Evolutionary conservation across 2,113 vertebrate species (phyloP), one percentile per base, ranked within the genome.

Genomic region (Psittacula cyanocephala): DNA sequence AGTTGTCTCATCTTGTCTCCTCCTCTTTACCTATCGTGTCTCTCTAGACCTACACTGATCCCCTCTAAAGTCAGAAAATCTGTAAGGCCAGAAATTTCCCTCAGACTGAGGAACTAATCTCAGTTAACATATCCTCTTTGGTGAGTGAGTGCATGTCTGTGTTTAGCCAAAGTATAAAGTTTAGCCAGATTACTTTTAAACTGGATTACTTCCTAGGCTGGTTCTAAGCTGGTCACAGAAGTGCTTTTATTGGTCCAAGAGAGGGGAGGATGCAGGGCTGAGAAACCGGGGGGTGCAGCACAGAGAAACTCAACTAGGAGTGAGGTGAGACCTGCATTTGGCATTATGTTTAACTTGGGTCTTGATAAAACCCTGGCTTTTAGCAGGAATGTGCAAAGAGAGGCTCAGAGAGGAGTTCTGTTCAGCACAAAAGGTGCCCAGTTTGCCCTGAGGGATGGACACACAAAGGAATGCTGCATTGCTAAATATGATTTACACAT

Each of bases 291-390:
- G 29, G 14, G 10, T 39, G 20, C 22, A 31, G 44, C 35, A 11
- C 20, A 57, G 37, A 79, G 70, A 63, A 85, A 65, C 28, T 39
- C 3, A 11, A 0, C 22, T 44, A 29, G 43, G 8, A 43, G 6
- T 50, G 22, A 19, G 2, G 8, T n/a, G 24, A 70, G 39, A 52
- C 6, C 17, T 81, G 15, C 1, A 2, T 70, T 89, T 69, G 63
- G 29, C 47, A 67, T n/a, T 64, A 47, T 57, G 6, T 57, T 57
- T 39, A 53, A 46, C 22, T n/a, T 0, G 0, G 9, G 7, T 39
- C 10, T 69, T 50, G 39, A 23, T 49, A 78, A 81, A 89, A 31
- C 29, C 3, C 25, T 55, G 28, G 62, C 28, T 18, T 59, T 82
- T 33, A 35, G 39, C 25, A 53, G 31, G 23, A 46, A n/a, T 31